phyloP scores from a whole-genome alignment of 2,113 vertebrate genomes.

The Eupsittula cactorum region DNA sequence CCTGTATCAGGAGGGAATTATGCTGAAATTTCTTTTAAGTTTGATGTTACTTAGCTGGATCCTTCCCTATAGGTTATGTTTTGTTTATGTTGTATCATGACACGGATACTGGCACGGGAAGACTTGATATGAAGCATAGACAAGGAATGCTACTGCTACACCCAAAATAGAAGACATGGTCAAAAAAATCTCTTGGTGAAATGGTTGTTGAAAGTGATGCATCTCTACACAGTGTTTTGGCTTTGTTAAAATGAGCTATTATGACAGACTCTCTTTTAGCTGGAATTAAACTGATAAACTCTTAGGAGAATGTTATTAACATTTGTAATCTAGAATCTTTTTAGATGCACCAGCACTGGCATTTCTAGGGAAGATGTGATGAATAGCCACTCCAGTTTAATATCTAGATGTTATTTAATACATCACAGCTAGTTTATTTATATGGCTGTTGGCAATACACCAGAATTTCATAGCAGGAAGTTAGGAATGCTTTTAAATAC shows the following conservation, averaged over 20 bases:
- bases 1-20: neutral
- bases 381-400: neutral
- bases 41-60: neutral
- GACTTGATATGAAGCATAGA: neutral
- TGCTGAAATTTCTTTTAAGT: neutral
- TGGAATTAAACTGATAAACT: neutral
- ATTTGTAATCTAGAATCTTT: neutral
- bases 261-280: neutral
- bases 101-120: neutral
- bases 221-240: neutral
- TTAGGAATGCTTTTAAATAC: neutral
- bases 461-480: neutral
- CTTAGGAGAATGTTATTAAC: neutral
- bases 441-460: neutral
- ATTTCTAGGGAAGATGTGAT: neutral
- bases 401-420: neutral
- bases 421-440: neutral
- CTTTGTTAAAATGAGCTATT: neutral
- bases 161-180: neutral
- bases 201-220: neutral
- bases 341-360: neutral
- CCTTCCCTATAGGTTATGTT: neutral
- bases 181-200: neutral
- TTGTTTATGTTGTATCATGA: neutral
- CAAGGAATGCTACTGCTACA: neutral